phyloP scores from a whole-genome alignment of 2,113 vertebrate genomes.

The Cepphus grylle region DNA sequence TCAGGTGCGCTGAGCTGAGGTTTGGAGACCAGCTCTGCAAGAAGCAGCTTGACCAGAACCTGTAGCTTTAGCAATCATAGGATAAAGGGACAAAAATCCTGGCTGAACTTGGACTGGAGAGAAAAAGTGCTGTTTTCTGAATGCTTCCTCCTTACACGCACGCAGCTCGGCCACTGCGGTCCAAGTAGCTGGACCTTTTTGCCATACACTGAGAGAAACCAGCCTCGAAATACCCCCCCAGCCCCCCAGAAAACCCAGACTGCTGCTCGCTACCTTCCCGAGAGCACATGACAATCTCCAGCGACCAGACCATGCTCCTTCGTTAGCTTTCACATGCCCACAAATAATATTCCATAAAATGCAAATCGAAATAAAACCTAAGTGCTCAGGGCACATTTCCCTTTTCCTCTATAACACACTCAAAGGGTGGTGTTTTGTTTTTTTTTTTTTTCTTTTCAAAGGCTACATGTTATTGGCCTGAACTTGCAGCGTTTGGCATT shows the following conservation, averaged over 20 bases:
- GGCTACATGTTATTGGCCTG: not conserved
- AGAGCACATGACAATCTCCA: not conserved
- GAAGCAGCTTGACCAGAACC: not conserved
- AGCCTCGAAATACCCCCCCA: not conserved
- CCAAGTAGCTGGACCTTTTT: not conserved
- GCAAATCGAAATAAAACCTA: slow-evolving; percentile 18
- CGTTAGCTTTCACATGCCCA: not conserved
- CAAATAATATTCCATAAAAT: slow-evolving; percentile 40
- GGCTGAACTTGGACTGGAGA: not conserved
- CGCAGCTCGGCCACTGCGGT: not conserved
- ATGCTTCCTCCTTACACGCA: rapidly evolving
- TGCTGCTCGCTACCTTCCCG: not conserved
- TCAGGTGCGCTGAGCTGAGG: not conserved
- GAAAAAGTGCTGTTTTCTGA: not conserved
- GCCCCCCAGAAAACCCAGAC: not conserved
- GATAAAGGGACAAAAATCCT: not conserved
- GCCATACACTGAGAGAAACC: not conserved
- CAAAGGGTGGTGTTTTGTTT: not conserved
- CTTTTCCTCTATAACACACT: not conserved
- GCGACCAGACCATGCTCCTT: not conserved
- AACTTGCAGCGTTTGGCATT: not conserved
- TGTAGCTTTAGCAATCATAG: not conserved
- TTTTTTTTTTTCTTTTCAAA: not conserved
- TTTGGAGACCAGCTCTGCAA: not conserved
- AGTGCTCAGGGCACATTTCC: slow-evolving; percentile 46